Evolutionary conservation across 2,888 invertebrate genomes (phyloP), one percentile per base, ranked within the genome.

Genomic region (Tubulanus polymorphus): DNA sequence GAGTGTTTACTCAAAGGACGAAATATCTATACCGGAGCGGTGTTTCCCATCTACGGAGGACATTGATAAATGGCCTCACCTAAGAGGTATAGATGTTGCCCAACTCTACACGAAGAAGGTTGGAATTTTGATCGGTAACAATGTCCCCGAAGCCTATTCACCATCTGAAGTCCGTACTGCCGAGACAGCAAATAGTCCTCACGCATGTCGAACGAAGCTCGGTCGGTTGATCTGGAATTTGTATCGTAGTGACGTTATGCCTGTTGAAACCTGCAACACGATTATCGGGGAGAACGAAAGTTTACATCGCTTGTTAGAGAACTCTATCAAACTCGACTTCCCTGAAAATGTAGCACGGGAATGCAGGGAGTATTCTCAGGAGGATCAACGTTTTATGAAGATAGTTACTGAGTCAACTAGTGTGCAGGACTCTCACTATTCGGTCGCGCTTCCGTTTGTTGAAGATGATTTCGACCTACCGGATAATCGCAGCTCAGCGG

Each of bases 191-290:
- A n/a, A n/a, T n/a, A 50, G 26, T 5, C 50, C 50, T 37, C 50
- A 50, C 18, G 50, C 50, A 30, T 29, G 23, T 5, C 29, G 50
- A 41, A 46, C 50, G 3, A 18, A 5, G 5, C n/a, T 50, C 15
- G 50, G 50, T 8, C 35, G 50, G 50, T 3, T 50, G 5, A 6
- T 50, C 10, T 50, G 50, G 50, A 50, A 50, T 50, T 5, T 41
- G n/a, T n/a, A n/a, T n/a, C n/a, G n/a, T n/a, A n/a, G n/a, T n/a
- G n/a, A n/a, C n/a, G n/a, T n/a, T n/a, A n/a, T n/a, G n/a, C n/a
- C n/a, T n/a, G n/a, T n/a, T n/a, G n/a, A n/a, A n/a, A n/a, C n/a
- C n/a, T n/a, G n/a, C n/a, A n/a, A n/a, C n/a, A n/a, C n/a, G n/a
- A n/a, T n/a, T n/a, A n/a, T n/a, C n/a, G n/a, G n/a, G n/a, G n/a